These are phyloP conservation scores for Rhynchopsitta pachyrhyncha DNA, from an alignment of 2,113 vertebrate genomes.

Conservation along the genomic window DNA sequence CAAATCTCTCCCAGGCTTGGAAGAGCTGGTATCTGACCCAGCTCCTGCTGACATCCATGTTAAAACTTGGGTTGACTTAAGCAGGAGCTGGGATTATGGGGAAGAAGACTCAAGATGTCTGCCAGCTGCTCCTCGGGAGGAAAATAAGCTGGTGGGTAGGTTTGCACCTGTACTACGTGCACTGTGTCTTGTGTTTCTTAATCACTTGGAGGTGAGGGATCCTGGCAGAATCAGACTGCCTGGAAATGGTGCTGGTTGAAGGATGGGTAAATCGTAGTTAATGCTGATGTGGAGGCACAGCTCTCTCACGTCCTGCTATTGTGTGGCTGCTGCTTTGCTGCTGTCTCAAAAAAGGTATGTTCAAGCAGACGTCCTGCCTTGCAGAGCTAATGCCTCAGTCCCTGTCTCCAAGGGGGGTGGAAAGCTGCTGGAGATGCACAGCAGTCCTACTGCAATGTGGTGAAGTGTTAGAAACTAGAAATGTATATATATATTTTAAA, in stretches of 20 bases:
- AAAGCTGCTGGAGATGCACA: not conserved
- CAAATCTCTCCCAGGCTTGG: not conserved
- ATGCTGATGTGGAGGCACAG: not conserved
- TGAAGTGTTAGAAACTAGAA: not conserved
- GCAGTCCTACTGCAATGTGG: not conserved
- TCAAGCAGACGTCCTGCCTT: not conserved
- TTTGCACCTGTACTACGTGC: fast-evolving
- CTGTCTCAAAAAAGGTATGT: not conserved
- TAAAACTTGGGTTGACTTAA: not conserved
- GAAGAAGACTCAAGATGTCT: not conserved
- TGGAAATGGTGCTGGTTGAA: not conserved
- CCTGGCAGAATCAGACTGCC: not conserved
- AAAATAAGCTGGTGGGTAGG: not conserved
- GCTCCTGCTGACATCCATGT: fast-evolving
- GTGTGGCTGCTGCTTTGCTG: fast-evolving
- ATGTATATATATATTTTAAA: not conserved
- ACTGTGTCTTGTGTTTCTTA: not conserved
- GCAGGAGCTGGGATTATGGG: not conserved
- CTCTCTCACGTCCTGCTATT: not conserved
- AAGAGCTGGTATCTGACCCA: not conserved
- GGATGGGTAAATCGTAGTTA: not conserved
- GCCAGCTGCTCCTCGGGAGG: not conserved
- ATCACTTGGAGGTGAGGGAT: not conserved
- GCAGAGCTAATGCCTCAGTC: not conserved
- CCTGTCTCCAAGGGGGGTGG: not conserved